A percentile compares a stretch with the other conserved stretches of the same genome.
phyloP scores from a whole-genome alignment of 2,113 vertebrate genomes.

The Engystomops pustulosus region DNA sequence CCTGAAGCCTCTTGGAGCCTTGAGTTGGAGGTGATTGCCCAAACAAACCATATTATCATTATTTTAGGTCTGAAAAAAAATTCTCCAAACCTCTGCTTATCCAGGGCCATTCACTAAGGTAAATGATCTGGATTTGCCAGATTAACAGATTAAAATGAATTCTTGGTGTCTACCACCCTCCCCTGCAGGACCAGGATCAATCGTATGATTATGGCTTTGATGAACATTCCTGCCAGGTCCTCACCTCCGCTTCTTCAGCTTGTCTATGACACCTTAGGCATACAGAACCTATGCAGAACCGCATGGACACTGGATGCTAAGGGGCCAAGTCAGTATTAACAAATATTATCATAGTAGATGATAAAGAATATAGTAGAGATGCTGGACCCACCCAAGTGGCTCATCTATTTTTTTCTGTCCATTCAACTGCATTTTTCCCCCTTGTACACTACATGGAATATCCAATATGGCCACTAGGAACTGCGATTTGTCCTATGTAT shows the following conservation, averaged over 20 bases:
- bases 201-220: not conserved
- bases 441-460: too few relatives aligned
- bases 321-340: too few relatives aligned
- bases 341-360: too few relatives aligned
- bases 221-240: not conserved
- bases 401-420: too few relatives aligned
- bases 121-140: not conserved
- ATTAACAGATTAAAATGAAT: conserved; percentile 1
- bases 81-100: not conserved
- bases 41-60: not conserved
- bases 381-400: too few relatives aligned
- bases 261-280: not conserved
- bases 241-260: not conserved
- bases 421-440: too few relatives aligned
- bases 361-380: too few relatives aligned
- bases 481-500: too few relatives aligned
- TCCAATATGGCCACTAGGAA: too few relatives aligned
- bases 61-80: not conserved
- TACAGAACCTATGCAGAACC: not conserved
- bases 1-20: too few relatives aligned
- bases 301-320: too few relatives aligned
- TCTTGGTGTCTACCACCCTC: not conserved
- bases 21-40: too few relatives aligned
- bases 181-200: not conserved
- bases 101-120: not conserved